Conservation (phyloP, 2,888 invertebrate species). For the Onthophagus sagittarius region DNA sequence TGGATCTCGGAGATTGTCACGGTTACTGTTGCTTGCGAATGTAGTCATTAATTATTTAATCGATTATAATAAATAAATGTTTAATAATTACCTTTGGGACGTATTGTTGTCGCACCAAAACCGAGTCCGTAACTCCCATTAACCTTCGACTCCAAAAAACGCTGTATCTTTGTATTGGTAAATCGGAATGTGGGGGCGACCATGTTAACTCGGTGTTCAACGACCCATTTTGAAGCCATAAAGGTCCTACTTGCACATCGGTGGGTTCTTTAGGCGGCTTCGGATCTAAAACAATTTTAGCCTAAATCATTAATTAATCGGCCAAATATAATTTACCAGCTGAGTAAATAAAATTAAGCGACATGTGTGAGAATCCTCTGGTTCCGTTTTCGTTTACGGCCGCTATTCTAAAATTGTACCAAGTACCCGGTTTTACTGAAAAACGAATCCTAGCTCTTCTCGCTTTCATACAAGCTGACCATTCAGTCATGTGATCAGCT, state of each 20-base stretch:
- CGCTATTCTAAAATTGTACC: slow-evolving; percentile 78
- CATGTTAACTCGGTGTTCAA: slow-evolving; percentile 63
- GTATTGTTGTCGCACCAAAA: slow-evolving; percentile 60
- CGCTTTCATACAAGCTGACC: slow-evolving; percentile 57
- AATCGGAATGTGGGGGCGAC: slow-evolving; percentile 66
- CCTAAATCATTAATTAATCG: slow-evolving; percentile 1
- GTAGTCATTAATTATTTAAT: slow-evolving; percentile 31
- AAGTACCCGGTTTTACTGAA: slow-evolving; percentile 63
- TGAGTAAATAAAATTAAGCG: slow-evolving; percentile 57
- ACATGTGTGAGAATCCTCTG: slow-evolving; percentile 64
- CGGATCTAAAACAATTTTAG: slow-evolving; percentile 47
- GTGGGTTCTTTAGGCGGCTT: slow-evolving; percentile 61
- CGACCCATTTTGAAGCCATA: slow-evolving; percentile 47
- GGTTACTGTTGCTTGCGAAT: slow-evolving; percentile 47
- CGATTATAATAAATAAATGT: slow-evolving; percentile 9
- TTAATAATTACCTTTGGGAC: slow-evolving; percentile 54
- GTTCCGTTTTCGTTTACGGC: slow-evolving; percentile 70
- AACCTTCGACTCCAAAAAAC: slow-evolving; percentile 72
- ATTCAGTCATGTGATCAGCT: slow-evolving; percentile 61
- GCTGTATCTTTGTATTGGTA: slow-evolving; percentile 68
- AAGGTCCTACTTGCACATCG: slow-evolving; percentile 55
- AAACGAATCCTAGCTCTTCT: slow-evolving; percentile 55
- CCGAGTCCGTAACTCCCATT: slow-evolving; percentile 59
- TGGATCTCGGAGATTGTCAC: slow-evolving; percentile 41
- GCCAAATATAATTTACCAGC: slow-evolving; percentile 40